Percentiles rank a stretch among this genome's conserved stretches.
Conservation (phyloP, 2,113 vertebrate species). For the Actinemys pallida region DNA sequence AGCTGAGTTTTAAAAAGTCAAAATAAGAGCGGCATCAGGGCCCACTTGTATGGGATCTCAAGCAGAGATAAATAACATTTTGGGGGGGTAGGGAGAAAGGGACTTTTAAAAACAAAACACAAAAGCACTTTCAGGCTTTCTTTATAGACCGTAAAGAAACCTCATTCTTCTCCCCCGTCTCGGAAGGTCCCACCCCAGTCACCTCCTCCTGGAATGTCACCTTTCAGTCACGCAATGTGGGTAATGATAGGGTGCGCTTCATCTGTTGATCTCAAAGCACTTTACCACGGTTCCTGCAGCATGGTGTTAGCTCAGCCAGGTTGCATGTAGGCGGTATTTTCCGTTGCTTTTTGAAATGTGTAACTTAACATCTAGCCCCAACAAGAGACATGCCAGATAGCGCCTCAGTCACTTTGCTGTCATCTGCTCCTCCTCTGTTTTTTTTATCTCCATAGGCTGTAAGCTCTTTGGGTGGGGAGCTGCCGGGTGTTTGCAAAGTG, state of each 20-base stretch:
- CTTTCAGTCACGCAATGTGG: constrained; percentile 9
- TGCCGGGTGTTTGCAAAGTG: background rate
- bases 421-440: background rate
- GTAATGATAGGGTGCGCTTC: background rate
- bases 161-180: constrained; percentile 35
- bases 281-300: background rate
- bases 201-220: constrained; percentile 31
- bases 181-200: background rate
- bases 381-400: background rate
- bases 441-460: background rate
- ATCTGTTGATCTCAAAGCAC: background rate
- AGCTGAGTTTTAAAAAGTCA: constrained; percentile 8
- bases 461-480: too few species aligned
- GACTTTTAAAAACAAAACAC: background rate
- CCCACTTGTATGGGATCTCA: background rate
- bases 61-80: constrained; percentile 14
- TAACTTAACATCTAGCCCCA: background rate
- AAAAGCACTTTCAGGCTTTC: constrained; percentile 23
- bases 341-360: background rate
- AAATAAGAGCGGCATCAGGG: background rate
- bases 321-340: background rate
- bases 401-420: background rate
- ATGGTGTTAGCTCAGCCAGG: background rate
- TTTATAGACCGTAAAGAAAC: background rate
- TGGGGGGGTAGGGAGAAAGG: background rate